A percentile compares a stretch with the other conserved stretches of the same genome.
Conservation (phyloP, 1,140 invertebrate genomes). For the Saxidomus purpurata region DNA sequence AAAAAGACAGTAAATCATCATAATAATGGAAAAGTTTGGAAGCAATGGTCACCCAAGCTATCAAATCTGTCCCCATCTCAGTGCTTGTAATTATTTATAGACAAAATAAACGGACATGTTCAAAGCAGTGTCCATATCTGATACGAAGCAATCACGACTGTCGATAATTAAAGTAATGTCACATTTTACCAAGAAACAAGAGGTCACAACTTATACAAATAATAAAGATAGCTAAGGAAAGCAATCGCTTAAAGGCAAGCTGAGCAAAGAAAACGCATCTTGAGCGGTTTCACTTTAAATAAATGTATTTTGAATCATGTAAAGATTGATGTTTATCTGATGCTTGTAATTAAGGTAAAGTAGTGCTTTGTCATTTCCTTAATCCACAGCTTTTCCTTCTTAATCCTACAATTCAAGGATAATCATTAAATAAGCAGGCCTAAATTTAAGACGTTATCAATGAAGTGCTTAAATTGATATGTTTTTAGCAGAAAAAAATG, state of each 20-base stretch:
- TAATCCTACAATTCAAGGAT: conserved; percentile 4
- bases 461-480: not conserved
- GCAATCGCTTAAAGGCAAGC: no score
- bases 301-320: no score
- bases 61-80: not conserved
- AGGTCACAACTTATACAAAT: no score
- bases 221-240: no score
- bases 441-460: conserved; percentile 12
- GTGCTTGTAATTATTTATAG: conserved; percentile 2
- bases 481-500: not conserved
- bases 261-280: no score
- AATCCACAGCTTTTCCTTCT: conserved; percentile 42
- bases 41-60: not conserved
- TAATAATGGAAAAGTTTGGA: not conserved
- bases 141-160: not conserved
- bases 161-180: not conserved
- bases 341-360: not conserved
- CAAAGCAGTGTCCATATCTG: not conserved
- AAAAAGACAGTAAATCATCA: not conserved
- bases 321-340: no score
- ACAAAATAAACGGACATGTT: conserved; percentile 16
- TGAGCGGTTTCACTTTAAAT: no score
- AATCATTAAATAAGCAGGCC: conserved; percentile 22
- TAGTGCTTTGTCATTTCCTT: conserved; percentile 47
- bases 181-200: not conserved